These are phyloP conservation scores for Periophthalmus magnuspinnatus DNA, from an alignment of 2,797 vertebrate species.

Conservation along the genomic window DNA sequence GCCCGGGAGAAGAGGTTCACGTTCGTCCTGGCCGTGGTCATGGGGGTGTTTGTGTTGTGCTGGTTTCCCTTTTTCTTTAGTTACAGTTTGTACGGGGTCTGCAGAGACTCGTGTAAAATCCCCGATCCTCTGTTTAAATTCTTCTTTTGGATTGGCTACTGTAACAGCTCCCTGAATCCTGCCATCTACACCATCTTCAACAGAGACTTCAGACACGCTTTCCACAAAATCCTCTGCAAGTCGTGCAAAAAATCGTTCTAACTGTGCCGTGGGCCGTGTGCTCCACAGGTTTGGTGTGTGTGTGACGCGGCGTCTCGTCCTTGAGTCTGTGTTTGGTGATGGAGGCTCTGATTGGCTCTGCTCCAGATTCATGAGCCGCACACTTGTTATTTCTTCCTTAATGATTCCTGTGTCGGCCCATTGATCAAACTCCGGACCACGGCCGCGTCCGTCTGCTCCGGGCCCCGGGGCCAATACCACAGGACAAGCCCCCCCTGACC, in stretches of 20 bases:
- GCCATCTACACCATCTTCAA: slow-evolving; percentile 97
- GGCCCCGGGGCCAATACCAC: slow-evolving; percentile 2
- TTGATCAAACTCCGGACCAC: slow-evolving; percentile 3
- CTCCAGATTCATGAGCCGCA: slow-evolving; percentile 19
- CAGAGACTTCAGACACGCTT: slow-evolving; percentile 91
- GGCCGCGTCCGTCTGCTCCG: neutral
- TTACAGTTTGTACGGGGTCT: slow-evolving; percentile 90
- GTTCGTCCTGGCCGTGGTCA: slow-evolving; percentile 91
- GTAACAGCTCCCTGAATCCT: slow-evolving; percentile 94
- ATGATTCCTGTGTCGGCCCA: neutral
- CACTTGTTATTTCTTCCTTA: slow-evolving; percentile 13
- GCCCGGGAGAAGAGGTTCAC: slow-evolving; percentile 93
- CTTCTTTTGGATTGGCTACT: slow-evolving; percentile 98
- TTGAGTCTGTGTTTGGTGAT: slow-evolving; percentile 42
- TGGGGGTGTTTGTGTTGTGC: slow-evolving; percentile 94
- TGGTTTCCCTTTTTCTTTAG: slow-evolving; percentile 97
- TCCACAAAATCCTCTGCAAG: slow-evolving; percentile 91
- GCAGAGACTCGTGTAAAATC: slow-evolving; percentile 85
- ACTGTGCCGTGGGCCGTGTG: slow-evolving; percentile 35
- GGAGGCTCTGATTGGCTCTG: slow-evolving; percentile 24
- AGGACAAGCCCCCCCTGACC: neutral
- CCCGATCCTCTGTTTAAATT: slow-evolving; percentile 91
- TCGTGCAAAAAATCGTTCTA: slow-evolving; percentile 82
- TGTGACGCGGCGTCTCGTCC: slow-evolving; percentile 23
- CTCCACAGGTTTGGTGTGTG: slow-evolving; percentile 27